A percentile compares a stretch with the other conserved stretches of the same genome.
These are phyloP conservation scores for Drosophila mimetica DNA, from an alignment of 2,888 invertebrate genomes.

Conservation along the genomic window DNA sequence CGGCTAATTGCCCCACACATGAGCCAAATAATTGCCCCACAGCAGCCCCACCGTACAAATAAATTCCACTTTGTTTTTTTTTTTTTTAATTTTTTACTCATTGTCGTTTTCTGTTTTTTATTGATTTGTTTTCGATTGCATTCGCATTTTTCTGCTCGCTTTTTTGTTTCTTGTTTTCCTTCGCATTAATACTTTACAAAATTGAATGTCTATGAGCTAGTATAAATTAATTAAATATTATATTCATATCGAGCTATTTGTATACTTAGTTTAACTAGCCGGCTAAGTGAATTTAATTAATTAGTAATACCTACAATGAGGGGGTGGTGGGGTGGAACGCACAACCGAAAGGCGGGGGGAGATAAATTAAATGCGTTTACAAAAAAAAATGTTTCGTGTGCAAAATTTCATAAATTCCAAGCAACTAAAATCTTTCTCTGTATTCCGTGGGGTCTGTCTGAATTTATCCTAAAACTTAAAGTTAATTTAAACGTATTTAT, in stretches of 20 bases:
- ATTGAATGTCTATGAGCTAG: constrained; percentile 65
- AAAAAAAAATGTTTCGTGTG: constrained; percentile 42
- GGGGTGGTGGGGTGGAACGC: constrained; percentile 36
- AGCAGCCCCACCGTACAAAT: constrained; percentile 38
- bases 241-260: constrained; percentile 50
- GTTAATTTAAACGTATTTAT: constrained; percentile 61
- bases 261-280: constrained; percentile 51
- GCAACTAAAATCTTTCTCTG: constrained; percentile 26
- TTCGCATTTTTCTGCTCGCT: constrained; percentile 53
- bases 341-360: constrained; percentile 48
- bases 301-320: constrained; percentile 61
- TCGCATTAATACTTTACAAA: constrained; percentile 78
- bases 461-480: constrained; percentile 47
- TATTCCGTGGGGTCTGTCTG: constrained; percentile 5
- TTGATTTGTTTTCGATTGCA: constrained; percentile 63
- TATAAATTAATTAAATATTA: constrained; percentile 75
- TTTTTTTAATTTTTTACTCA: constrained; percentile 42
- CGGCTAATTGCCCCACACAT: constrained; percentile 70
- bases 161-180: constrained; percentile 46
- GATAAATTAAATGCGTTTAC: constrained; percentile 18
- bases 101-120: constrained; percentile 61
- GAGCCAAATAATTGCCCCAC: constrained; percentile 49
- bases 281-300: constrained; percentile 43
- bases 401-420: constrained; percentile 47
- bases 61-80: constrained; percentile 58